Conservation (phyloP, 2,888 invertebrate species). For the Chalcis sispes region DNA sequence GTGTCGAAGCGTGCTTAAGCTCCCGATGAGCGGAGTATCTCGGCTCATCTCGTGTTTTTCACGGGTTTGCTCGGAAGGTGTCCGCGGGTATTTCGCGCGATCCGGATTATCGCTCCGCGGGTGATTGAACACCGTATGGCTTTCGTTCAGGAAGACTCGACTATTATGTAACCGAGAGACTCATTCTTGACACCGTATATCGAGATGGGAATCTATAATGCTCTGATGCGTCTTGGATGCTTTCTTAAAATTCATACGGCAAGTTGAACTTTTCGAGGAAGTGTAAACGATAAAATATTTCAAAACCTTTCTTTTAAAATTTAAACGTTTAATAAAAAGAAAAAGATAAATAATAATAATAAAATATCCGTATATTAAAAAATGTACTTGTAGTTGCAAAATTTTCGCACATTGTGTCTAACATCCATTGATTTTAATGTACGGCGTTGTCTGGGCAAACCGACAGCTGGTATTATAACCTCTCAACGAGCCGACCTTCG, state of each 20-base stretch:
- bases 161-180: constrained; percentile 39
- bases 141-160: not conserved
- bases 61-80: constrained; percentile 24
- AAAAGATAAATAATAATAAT: too few relatives aligned
- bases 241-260: too few relatives aligned
- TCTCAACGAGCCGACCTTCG: not conserved
- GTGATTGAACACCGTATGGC: constrained; percentile 1
- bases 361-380: too few relatives aligned
- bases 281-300: too few relatives aligned
- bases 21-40: constrained; percentile 2
- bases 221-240: not conserved
- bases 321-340: too few relatives aligned
- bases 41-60: constrained; percentile 67
- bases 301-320: too few relatives aligned
- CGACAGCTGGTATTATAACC: constrained; percentile 1
- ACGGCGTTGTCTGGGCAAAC: too few relatives aligned
- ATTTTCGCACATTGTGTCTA: too few relatives aligned
- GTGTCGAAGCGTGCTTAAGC: constrained; percentile 66
- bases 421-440: too few relatives aligned
- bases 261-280: too few relatives aligned
- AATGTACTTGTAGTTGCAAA: too few relatives aligned
- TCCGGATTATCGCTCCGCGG: constrained; percentile 55
- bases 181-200: not conserved
- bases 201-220: not conserved
- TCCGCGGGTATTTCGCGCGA: constrained; percentile 53